A percentile compares a stretch with the other conserved stretches of the same genome.
Conservation (phyloP, 2,113 vertebrate species). For the Microcebus griseorufus region DNA sequence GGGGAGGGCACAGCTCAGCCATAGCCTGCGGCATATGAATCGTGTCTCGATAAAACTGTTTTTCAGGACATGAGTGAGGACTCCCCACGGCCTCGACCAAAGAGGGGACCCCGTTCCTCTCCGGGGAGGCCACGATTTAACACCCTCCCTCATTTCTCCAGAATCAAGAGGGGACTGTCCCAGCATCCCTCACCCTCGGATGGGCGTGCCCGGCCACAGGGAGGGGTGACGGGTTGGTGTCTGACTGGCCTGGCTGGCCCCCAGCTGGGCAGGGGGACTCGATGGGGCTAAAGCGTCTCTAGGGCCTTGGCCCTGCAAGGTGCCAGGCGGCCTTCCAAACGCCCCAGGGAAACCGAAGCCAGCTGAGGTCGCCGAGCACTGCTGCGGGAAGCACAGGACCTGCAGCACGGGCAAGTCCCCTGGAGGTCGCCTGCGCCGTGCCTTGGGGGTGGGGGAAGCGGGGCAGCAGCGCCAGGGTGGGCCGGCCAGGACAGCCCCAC, state of each 20-base stretch:
- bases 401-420: accelerated
- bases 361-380: accelerated
- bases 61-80: neutral
- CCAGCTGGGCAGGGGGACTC: too few species aligned
- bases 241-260: neutral
- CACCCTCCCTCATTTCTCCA: accelerated
- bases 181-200: too few species aligned
- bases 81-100: neutral
- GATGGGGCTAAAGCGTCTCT: accelerated
- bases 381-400: accelerated
- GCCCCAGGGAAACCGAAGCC: accelerated
- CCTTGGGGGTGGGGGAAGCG: accelerated
- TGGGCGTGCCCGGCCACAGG: neutral
- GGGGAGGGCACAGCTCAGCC: neutral
- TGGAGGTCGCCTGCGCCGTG: neutral
- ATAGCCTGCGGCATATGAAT: neutral
- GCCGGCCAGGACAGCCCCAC: neutral
- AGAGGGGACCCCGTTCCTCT: neutral
- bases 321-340: neutral
- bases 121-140: neutral
- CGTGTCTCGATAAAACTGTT: neutral
- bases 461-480: neutral
- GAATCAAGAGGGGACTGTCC: too few species aligned
- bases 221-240: accelerated
- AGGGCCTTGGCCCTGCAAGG: too few species aligned